Base-by-base conservation (phyloP, 2,113 vertebrate genomes). In the Indicator maculatus region DNA sequence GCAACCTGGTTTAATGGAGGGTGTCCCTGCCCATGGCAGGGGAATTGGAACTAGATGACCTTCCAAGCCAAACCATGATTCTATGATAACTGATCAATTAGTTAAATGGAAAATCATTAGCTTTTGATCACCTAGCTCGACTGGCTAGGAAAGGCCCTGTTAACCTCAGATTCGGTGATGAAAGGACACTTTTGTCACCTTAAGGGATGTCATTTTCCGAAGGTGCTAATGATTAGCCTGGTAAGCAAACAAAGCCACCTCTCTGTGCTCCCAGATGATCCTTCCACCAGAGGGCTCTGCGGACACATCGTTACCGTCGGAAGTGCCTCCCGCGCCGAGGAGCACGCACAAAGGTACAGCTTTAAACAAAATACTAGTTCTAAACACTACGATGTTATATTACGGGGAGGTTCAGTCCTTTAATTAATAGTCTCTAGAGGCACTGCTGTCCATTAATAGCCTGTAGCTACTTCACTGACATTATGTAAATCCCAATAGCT, bases 301-400 rank as follows among this genome's bases (percentile, higher is more conserved):
- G 3, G 72, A 41, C 44, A 12, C 1, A 63, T 1, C 47, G 41
- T 33, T n/a, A 12, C 8, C 1, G 12, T 20, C n/a, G 28, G n/a
- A 50, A 45, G 58, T 11, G 15, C 15, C 41, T 21, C 13, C 17
- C 24, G 41, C 2, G 21, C 4, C 72, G 28, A 9, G 6, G 6
- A 27, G 31, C n/a, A 9, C 11, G 23, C 10, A 36, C 14, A 73
- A 69, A 72, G 8, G 27, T 17, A 3, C 9, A 6, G 9, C 30
- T 83, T 66, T 18, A 56, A 58, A 61, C 11, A 44, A 70, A 84
- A 56, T 21, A 19, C 0, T 18, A 27, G 3, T 27, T 66, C 71
- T 52, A 53, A 3, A 4, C 33, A 33, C 16, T 18, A 13, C 3
- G 50, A 16, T n/a, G 31, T 26, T 60, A 31, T 2, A 21, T 36